Conservation (phyloP, 2,797 vertebrate species). For the Cephalopachus bancanus region DNA sequence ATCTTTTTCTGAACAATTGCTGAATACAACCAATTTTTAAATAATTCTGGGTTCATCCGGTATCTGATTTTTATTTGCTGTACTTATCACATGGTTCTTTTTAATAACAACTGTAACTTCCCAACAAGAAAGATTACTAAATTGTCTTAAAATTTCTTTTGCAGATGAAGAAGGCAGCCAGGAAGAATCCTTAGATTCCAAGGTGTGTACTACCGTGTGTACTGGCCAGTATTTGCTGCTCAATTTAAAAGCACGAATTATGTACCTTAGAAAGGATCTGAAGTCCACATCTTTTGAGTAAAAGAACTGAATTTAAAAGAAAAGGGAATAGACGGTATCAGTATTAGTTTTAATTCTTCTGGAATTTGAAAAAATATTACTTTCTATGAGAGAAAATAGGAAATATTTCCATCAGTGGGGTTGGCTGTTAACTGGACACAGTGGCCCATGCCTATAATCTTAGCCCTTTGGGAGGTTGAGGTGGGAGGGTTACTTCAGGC, state of each 20-base stretch:
- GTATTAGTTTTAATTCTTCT: constrained; percentile 51
- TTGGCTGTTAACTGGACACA: too few relatives aligned
- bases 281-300: constrained; percentile 33
- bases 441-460: too few relatives aligned
- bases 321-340: neutral
- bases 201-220: constrained; percentile 86
- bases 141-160: constrained; percentile 79
- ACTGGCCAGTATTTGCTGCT: constrained; percentile 25
- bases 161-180: constrained; percentile 89
- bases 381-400: constrained; percentile 39
- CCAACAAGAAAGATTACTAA: constrained; percentile 60
- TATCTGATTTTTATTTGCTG: constrained; percentile 1
- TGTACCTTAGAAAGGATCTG: neutral
- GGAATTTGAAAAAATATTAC: neutral
- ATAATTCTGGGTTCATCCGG: constrained; percentile 28
- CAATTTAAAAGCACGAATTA: constrained; percentile 9
- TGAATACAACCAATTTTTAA: constrained; percentile 53
- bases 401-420: neutral
- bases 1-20: constrained; percentile 46
- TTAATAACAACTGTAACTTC: constrained; percentile 48
- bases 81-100: constrained; percentile 52
- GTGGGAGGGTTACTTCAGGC: too few relatives aligned
- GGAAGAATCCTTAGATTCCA: constrained; percentile 90
- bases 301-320: constrained; percentile 30
- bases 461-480: too few relatives aligned